phyloP scores from a whole-genome alignment of 1,140 invertebrate species.

The Whitmania pigra region DNA sequence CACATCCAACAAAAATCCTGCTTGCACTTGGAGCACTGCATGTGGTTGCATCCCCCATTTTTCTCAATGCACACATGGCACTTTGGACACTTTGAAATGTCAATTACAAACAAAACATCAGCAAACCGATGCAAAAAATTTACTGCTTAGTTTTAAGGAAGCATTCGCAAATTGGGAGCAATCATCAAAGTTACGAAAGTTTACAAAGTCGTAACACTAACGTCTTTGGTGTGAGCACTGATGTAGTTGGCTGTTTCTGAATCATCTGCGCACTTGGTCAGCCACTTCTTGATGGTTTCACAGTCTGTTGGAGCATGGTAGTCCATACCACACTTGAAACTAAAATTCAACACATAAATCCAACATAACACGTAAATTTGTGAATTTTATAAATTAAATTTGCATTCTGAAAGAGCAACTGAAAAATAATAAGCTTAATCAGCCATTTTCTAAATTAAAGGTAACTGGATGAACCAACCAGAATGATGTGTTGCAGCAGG shows the following conservation, averaged over 20 bases:
- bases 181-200: not conserved
- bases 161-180: too few relatives aligned
- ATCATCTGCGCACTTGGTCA: constrained; percentile 97
- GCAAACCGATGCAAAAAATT: not conserved
- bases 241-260: constrained; percentile 99
- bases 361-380: not conserved
- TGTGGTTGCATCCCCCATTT: constrained; percentile 98
- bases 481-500: constrained; percentile 62
- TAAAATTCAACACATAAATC: constrained; percentile 29
- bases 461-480: constrained; percentile 49
- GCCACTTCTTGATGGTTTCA: constrained; percentile 86
- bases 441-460: constrained; percentile 1
- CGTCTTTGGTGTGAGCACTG: constrained; percentile 88
- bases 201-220: constrained; percentile 37
- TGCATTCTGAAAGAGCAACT: not conserved
- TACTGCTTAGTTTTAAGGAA: too few relatives aligned
- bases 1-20: constrained; percentile 99
- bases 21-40: constrained; percentile 97
- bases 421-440: not conserved
- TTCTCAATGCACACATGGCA: constrained; percentile 99
- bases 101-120: constrained; percentile 8
- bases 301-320: constrained; percentile 98
- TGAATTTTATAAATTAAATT: not conserved
- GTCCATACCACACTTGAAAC: constrained; percentile 81
- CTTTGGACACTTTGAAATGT: constrained; percentile 68